Evolutionary conservation across 2,888 invertebrate species (phyloP), one percentile per base, ranked within the genome.

Genomic region (Drosophila leonis): DNA sequence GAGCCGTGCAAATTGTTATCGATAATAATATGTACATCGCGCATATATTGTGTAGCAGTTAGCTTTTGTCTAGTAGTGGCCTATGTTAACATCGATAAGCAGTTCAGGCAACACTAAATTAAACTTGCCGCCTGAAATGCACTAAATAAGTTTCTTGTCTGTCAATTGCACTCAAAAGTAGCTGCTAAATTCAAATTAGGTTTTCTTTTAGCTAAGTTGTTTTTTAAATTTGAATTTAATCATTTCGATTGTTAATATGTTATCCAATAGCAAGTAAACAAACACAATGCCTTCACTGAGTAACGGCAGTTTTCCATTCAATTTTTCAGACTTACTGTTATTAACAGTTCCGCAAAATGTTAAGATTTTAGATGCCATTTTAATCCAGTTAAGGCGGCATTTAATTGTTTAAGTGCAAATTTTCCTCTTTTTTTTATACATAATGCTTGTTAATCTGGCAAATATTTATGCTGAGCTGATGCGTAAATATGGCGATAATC

Each of bases 401-500:
- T 8, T 20, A n/a, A 49, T 18, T 20, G 33, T 8, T 13, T 13
- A 9, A 24, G 20, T 52, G 24, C 13, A 51, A 51, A 24, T 51
- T 33, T n/a, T 42, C 8, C 10, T n/a, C 12, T 39, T 49, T 46
- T 7, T 31, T 31, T 54, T 41, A 10, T 24, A 12, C 8, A 66
- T 46, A 41, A 92, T 91, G 91, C 74, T 80, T 35, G 72, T 79
- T 1, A 91, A 90, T 80, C 80, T 92, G 24, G 91, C 92, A 7
- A 92, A 93, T 78, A 65, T 92, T 24, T 93, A 92, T 52, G 92
- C 92, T 0, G 80, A 80, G 46, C 51, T 91, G 35, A 69, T 91
- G 63, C 85, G 88, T 10, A 85, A 80, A 54, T 89, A 88, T 65
- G 86, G 84, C 13, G 87, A 88, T 10, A 73, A 77, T 24, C 87